phyloP scores from a whole-genome alignment of 2,113 vertebrate species.

The Pomatorhinus ruficollis region DNA sequence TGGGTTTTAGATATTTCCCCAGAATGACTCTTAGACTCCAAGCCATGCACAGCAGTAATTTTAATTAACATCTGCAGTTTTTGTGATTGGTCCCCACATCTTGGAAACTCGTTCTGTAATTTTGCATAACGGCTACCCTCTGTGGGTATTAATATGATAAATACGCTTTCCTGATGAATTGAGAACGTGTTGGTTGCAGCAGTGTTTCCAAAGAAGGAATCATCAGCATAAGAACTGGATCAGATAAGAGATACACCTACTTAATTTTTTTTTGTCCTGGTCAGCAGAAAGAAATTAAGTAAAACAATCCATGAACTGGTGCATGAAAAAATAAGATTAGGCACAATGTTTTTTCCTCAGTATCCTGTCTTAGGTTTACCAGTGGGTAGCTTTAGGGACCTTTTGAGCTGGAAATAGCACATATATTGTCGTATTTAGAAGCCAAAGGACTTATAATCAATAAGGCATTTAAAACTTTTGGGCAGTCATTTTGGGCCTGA shows the following conservation, averaged over 20 bases:
- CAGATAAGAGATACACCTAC: background rate
- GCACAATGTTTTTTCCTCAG: background rate
- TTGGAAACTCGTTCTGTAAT: background rate
- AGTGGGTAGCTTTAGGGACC: background rate
- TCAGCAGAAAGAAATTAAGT: background rate
- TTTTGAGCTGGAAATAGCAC: background rate
- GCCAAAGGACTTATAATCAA: background rate
- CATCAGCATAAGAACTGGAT: background rate
- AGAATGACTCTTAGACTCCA: background rate
- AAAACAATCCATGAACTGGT: background rate
- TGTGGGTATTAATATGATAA: background rate
- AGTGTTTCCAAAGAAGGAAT: background rate
- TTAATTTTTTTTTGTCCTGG: background rate
- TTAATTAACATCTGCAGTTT: background rate
- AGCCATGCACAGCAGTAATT: background rate
- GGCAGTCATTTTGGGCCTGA: background rate
- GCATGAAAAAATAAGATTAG: background rate
- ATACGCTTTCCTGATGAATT: background rate
- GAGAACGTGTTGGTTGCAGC: background rate
- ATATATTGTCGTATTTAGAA: background rate
- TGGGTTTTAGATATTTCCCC: background rate
- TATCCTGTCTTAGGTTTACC: background rate
- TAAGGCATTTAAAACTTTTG: background rate
- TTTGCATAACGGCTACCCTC: background rate
- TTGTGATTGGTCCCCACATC: background rate